Evolutionary conservation across 2,888 invertebrate genomes (phyloP).

Genomic region (Catotricha subobsoleta): DNA sequence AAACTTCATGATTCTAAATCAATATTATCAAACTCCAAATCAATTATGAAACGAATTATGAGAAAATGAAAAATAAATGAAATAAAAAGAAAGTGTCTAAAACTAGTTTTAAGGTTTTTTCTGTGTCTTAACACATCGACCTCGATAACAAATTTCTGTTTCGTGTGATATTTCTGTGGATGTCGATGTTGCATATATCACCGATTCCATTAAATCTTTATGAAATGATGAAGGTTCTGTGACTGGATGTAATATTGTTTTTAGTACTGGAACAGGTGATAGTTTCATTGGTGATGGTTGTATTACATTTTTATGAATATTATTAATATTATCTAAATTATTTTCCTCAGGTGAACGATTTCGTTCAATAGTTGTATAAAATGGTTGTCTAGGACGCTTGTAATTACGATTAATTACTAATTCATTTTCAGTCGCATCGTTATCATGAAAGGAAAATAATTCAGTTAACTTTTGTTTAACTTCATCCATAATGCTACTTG

Average conservation of each 20-base stretch:
- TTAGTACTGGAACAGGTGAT: slow-evolving; percentile 2
- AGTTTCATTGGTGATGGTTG: slow-evolving; percentile 14
- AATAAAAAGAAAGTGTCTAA: too few species aligned
- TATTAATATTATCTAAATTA: slow-evolving; percentile 1
- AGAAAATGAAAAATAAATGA: too few species aligned
- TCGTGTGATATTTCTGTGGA: slow-evolving; percentile 69
- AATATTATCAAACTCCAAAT: too few species aligned
- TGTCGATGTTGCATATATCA: slow-evolving; percentile 45
- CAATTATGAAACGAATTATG: too few species aligned
- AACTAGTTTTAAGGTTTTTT: slow-evolving; percentile 6
- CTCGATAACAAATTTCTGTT: slow-evolving; percentile 76
- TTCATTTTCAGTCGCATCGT: slow-evolving; percentile 14
- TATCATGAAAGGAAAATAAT: slow-evolving; percentile 23
- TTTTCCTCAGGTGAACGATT: slow-evolving; percentile 1
- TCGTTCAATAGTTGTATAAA: slow-evolving; percentile 6
- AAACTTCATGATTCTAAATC: too few species aligned
- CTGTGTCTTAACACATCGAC: slow-evolving; percentile 56
- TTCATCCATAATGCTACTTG: slow-evolving; percentile 17
- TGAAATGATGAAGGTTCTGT: slow-evolving; percentile 18
- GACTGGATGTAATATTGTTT: not conserved
- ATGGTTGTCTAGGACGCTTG: slow-evolving; percentile 1
- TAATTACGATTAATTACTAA: slow-evolving; percentile 6
- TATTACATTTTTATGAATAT: slow-evolving; percentile 3
- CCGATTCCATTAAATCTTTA: slow-evolving; percentile 27
- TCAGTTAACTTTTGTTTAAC: slow-evolving; percentile 26